Evolutionary conservation across 1,140 invertebrate genomes (phyloP), one percentile per base, ranked within the genome.

Genomic region (Hyles vespertilio): DNA sequence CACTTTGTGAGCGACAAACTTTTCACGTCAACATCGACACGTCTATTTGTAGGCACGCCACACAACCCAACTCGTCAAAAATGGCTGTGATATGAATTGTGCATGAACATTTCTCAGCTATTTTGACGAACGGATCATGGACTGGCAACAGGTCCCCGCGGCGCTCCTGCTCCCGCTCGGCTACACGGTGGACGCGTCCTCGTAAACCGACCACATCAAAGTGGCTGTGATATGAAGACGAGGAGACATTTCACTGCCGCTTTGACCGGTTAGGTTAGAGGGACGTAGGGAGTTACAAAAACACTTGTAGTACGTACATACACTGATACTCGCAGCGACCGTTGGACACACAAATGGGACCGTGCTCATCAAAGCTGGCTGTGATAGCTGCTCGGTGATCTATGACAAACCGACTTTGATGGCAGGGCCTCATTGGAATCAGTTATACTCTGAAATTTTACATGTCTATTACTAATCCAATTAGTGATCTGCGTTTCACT

Each of bases 341-440:
- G 52, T 48, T 36, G 57, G 62, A 56, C 56, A 56, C 56, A 61
- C 22, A 45, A 74, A 82, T 79, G 82, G 64, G 73, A 70, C 74
- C 80, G 50, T 89, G 86, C 86, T 89, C 86, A 89, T 87, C 86
- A 89, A 87, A 89, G 86, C 86, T 89, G 86, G 86, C 86, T 89
- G 84, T 89, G 86, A 89, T 89, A 87, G 86, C 69, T 86, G 61
- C 80, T 44, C 61, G 53, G 34, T 80, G 80, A 89, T 64, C 86
- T 89, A 89, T 84, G 66, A 89, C 83, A 84, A 80, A 77, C 86
- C 86, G 81, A 82, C 84, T 89, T 89, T 85, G 83, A 89, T 81
- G 86, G 67, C 81, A 83, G 61, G 77, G 76, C 74, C 73, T 70
- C 81, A 81, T 81, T 73, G 65, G 57, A 51, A 51, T 46, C 10